These are phyloP conservation scores for Ceratina japonica DNA, from an alignment of 1,140 invertebrate species.

Conservation along the genomic window DNA sequence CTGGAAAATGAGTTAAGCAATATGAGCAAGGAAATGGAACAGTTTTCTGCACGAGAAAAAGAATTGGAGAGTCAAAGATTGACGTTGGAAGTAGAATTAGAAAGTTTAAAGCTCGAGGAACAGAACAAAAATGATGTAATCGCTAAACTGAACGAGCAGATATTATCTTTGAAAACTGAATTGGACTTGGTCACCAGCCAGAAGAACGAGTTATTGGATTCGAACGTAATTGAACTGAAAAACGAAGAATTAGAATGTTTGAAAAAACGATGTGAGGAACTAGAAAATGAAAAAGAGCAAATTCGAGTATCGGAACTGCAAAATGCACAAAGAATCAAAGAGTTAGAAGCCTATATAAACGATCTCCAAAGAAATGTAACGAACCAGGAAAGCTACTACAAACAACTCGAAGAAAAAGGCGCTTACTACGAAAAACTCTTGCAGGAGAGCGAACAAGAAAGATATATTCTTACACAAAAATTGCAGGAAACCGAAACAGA, in stretches of 20 bases:
- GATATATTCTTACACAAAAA: neutral
- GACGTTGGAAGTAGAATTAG: slow-evolving; percentile 46
- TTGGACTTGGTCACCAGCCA: slow-evolving; percentile 52
- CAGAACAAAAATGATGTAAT: slow-evolving; percentile 15
- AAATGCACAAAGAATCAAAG: neutral
- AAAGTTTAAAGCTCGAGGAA: slow-evolving; percentile 37
- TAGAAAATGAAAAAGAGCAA: slow-evolving; percentile 29
- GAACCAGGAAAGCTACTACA: neutral
- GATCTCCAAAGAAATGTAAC: neutral
- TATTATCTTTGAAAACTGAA: slow-evolving; percentile 37
- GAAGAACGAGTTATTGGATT: slow-evolving; percentile 47
- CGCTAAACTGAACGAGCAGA: slow-evolving; percentile 27
- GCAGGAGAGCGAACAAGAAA: slow-evolving; percentile 21
- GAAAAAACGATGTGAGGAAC: slow-evolving; percentile 44
- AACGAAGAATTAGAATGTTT: slow-evolving; percentile 34
- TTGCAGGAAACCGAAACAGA: neutral
- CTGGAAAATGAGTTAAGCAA: slow-evolving; percentile 57
- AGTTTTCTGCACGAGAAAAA: slow-evolving; percentile 18
- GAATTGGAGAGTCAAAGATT: slow-evolving; percentile 37
- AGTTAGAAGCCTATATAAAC: slow-evolving; percentile 4
- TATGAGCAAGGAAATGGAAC: slow-evolving; percentile 53
- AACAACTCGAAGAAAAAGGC: neutral
- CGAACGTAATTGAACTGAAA: slow-evolving; percentile 32
- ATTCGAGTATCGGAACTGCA: neutral
- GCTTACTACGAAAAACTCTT: neutral